Evolutionary conservation across 2,888 invertebrate genomes (phyloP).

Genomic region (Lacanobia oleracea): DNA sequence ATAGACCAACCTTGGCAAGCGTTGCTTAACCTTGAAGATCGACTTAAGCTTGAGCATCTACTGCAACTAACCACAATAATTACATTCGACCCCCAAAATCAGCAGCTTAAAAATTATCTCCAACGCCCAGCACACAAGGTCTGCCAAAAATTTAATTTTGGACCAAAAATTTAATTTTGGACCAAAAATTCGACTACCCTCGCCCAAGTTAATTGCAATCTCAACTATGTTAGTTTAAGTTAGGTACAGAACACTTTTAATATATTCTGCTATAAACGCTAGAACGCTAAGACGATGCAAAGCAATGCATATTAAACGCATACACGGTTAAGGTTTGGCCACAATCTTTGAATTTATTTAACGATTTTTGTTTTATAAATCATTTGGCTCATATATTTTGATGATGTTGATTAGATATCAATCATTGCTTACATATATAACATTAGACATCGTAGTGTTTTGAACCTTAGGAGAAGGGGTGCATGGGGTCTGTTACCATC

Average conservation of each 20-base stretch:
- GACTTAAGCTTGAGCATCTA: not conserved
- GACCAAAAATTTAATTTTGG: not conserved
- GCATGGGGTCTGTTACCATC: too few relatives aligned
- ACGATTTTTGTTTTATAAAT: too few relatives aligned
- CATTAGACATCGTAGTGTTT: too few relatives aligned
- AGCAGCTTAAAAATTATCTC: conserved; percentile 31
- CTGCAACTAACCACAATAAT: not conserved
- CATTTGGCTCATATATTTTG: too few relatives aligned
- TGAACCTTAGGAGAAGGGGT: too few relatives aligned
- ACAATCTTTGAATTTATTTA: conserved; percentile 31
- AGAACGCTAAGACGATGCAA: conserved; percentile 58
- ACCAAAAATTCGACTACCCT: conserved; percentile 2
- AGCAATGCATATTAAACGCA: conserved; percentile 71
- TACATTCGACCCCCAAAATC: not conserved
- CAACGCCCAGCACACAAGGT: not conserved
- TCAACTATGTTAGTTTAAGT: conserved; percentile 54
- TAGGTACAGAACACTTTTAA: conserved; percentile 36
- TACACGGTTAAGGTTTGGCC: conserved; percentile 34
- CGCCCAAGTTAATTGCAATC: conserved; percentile 39
- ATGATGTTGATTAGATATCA: not conserved
- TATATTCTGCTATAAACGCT: conserved; percentile 55
- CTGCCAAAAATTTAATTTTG: not conserved
- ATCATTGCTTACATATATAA: not conserved
- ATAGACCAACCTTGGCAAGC: too few relatives aligned
- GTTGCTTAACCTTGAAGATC: too few relatives aligned